Evolutionary conservation across 2,888 invertebrate genomes (phyloP), one percentile per base, ranked within the genome.

Genomic region (Patella caerulea): DNA sequence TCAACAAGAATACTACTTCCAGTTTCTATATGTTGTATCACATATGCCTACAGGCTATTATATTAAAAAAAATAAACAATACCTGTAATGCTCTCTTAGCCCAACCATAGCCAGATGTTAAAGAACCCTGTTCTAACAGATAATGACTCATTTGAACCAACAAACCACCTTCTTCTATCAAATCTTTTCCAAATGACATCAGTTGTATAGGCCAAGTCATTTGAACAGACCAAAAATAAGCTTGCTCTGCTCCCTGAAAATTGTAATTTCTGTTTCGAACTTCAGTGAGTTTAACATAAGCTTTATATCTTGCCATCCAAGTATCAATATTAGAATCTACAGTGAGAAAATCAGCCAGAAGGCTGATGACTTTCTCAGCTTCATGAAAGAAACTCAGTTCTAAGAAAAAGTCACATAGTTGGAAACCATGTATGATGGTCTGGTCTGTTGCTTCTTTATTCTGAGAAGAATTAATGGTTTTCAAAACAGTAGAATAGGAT

Each of bases 121-220:
- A 80, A 17, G 88, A 88, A 9, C 89, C 90, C 45, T 86, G 84
- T 76, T 90, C 88, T 29, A 87, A 76, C 80, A 88, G 78, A 84
- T 87, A 83, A 73, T 82, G 77, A 71, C 88, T 87, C 56, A 88
- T 78, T 75, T 88, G 88, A 17, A 82, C 79, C 74, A 85, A 84
- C 52, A 88, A 56, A 69, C 85, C 85, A 0, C 85, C 85, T 76
- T 88, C 85, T 71, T 87, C 82, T 7, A 90, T 69, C 15, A 89
- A 73, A 72, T 87, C 85, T 81, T 88, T 84, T 45, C 90, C 90
- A 83, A 89, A 90, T 4, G 90, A 89, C 86, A 88, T 86, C 88
- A 88, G 84, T 72, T 87, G 82, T 34, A 90, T 89, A 75, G 88
- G 84, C 84, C 85, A 86, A 7, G 82, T 83, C 82, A 88, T 82